These are phyloP conservation scores for Craseonycteris thonglongyai DNA, from an alignment of 2,113 vertebrate species.

Conservation along the genomic window DNA sequence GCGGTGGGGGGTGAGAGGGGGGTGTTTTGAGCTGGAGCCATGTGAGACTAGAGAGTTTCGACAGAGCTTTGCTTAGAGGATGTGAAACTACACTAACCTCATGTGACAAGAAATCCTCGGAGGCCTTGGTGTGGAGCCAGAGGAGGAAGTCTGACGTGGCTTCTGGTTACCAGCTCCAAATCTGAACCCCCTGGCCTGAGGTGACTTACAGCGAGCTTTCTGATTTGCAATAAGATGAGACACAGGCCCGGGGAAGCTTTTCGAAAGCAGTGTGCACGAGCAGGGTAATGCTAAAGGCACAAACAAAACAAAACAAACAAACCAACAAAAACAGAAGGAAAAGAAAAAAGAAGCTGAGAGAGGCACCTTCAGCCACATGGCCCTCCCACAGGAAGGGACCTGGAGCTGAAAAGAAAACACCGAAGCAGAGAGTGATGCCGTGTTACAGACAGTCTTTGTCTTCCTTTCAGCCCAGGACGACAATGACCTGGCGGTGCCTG, in stretches of 20 bases:
- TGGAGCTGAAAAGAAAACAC: conserved; percentile 1
- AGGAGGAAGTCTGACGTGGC: conserved; percentile 29
- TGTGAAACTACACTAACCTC: conserved; percentile 67
- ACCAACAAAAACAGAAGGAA: no score
- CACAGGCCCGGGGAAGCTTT: not conserved
- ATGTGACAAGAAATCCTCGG: conserved; percentile 65
- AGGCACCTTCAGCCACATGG: not conserved
- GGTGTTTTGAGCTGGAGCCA: conserved; percentile 54
- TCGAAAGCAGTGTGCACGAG: not conserved
- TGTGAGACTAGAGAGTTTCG: conserved; percentile 64
- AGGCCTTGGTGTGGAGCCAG: conserved; percentile 63
- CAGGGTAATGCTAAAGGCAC: not conserved
- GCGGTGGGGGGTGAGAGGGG: no score
- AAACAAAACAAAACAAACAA: no score
- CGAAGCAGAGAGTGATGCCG: not conserved
- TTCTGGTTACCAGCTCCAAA: conserved; percentile 52
- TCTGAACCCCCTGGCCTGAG: conserved; percentile 10
- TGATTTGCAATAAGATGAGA: not conserved
- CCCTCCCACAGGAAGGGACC: not conserved
- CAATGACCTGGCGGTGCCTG: conserved; percentile 60
- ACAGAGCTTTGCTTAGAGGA: conserved; percentile 67
- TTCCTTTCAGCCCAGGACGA: conserved; percentile 45
- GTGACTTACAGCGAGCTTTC: conserved; percentile 31
- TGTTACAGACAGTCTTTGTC: conserved; percentile 64
- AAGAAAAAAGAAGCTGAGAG: not conserved